Evolutionary conservation across 2,888 invertebrate genomes (phyloP).

Genomic region (Parnassius orleans): DNA sequence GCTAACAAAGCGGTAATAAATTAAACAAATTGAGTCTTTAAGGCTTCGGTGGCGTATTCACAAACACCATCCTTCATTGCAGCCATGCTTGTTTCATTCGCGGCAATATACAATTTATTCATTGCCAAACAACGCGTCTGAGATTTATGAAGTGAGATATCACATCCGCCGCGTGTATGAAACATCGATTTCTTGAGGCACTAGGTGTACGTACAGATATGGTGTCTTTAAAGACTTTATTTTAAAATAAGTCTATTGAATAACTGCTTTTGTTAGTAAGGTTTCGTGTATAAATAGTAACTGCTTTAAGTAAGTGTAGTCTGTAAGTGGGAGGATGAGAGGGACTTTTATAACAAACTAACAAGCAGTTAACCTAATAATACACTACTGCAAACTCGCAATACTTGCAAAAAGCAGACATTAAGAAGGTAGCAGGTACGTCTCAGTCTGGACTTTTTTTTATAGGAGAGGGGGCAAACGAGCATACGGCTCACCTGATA

Average conservation of each 20-base stretch:
- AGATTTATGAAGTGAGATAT: constrained; percentile 51
- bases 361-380: too few species aligned
- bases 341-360: too few species aligned
- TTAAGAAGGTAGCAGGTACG: too few species aligned
- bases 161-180: constrained; percentile 40
- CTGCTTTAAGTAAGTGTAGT: too few species aligned
- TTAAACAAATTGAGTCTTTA: constrained; percentile 12
- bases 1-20: constrained; percentile 6
- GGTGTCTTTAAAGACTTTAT: constrained; percentile 11
- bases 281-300: too few species aligned
- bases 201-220: background rate
- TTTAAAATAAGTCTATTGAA: background rate
- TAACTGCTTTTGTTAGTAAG: too few species aligned
- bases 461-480: too few species aligned
- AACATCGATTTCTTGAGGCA: constrained; percentile 37
- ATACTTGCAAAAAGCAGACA: too few species aligned
- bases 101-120: constrained; percentile 44
- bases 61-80: constrained; percentile 4
- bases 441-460: too few species aligned
- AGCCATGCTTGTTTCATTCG: constrained; percentile 5
- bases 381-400: too few species aligned
- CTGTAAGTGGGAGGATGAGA: too few species aligned
- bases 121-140: constrained; percentile 37
- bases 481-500: too few species aligned
- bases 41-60: background rate